These are phyloP conservation scores for Alsophila aescularia DNA, from an alignment of 2,888 invertebrate genomes.

Conservation along the genomic window DNA sequence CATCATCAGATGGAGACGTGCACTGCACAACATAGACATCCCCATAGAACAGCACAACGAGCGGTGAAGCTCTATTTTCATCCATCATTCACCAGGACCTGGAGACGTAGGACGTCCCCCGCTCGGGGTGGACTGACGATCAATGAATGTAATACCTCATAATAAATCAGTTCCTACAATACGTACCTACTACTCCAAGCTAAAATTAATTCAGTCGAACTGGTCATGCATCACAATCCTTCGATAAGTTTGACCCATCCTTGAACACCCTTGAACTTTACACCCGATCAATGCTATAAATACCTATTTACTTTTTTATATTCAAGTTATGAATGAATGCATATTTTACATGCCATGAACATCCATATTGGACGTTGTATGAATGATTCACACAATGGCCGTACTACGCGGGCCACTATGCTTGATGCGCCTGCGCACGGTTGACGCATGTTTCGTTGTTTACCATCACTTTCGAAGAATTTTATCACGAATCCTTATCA, in stretches of 20 bases:
- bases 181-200: background rate
- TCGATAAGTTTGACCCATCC: slow-evolving; percentile 5
- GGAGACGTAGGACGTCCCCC: too few relatives aligned
- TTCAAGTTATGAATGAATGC: slow-evolving; percentile 24
- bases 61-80: too few relatives aligned
- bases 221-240: background rate
- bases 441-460: slow-evolving; percentile 29
- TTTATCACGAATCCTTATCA: slow-evolving; percentile 51
- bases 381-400: slow-evolving; percentile 26
- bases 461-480: slow-evolving; percentile 44
- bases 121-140: too few relatives aligned
- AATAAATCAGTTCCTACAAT: background rate
- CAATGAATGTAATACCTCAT: background rate
- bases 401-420: slow-evolving; percentile 20
- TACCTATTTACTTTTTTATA: slow-evolving; percentile 5
- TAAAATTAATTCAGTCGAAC: background rate
- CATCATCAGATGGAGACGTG: too few relatives aligned
- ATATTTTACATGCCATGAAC: slow-evolving; percentile 27
- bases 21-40: too few relatives aligned
- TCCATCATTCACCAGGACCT: too few relatives aligned
- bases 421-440: slow-evolving; percentile 12
- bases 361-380: slow-evolving; percentile 20
- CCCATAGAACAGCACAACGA: too few relatives aligned
- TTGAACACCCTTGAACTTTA: slow-evolving; percentile 21
- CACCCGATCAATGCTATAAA: background rate